Evolutionary conservation across 2,888 invertebrate species (phyloP).

Genomic region (Ametastegia equiseti): DNA sequence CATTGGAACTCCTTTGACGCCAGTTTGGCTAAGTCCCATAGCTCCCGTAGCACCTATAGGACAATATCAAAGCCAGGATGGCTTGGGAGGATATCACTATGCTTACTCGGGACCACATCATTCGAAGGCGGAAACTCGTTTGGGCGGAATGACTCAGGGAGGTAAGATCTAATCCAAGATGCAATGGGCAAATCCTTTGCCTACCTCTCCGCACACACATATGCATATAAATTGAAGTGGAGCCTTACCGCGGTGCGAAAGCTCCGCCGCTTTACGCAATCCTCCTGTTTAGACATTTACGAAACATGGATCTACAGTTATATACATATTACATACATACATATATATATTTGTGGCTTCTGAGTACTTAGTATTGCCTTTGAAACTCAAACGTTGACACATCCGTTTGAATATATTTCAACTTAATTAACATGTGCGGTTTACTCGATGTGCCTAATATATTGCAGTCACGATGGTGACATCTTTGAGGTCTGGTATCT

Average conservation of each 20-base stretch:
- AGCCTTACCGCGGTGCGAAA: neutral
- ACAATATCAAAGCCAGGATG: slow-evolving; percentile 79
- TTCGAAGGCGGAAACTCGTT: slow-evolving; percentile 81
- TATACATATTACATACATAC: no score
- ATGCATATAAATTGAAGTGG: slow-evolving; percentile 36
- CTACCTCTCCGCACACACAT: neutral
- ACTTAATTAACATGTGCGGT: neutral
- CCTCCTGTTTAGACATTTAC: neutral
- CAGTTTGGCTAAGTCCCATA: slow-evolving; percentile 77
- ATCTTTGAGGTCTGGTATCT: neutral
- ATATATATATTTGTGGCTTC: neutral
- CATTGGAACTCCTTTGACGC: slow-evolving; percentile 72
- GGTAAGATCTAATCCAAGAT: slow-evolving; percentile 61
- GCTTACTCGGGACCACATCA: slow-evolving; percentile 83
- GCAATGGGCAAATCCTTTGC: slow-evolving; percentile 15
- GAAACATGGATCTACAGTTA: neutral
- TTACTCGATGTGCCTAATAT: neutral
- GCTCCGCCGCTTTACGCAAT: neutral
- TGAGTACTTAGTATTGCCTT: neutral
- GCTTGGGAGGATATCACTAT: slow-evolving; percentile 78
- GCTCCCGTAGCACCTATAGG: slow-evolving; percentile 70
- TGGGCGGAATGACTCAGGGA: slow-evolving; percentile 81
- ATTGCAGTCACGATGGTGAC: neutral
- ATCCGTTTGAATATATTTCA: neutral
- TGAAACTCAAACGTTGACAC: neutral